Evolutionary conservation across 92 coral and sea anemone species (phyloP), one percentile per base, ranked within the genome.

Genomic region (Umimayanthus kanabou): DNA sequence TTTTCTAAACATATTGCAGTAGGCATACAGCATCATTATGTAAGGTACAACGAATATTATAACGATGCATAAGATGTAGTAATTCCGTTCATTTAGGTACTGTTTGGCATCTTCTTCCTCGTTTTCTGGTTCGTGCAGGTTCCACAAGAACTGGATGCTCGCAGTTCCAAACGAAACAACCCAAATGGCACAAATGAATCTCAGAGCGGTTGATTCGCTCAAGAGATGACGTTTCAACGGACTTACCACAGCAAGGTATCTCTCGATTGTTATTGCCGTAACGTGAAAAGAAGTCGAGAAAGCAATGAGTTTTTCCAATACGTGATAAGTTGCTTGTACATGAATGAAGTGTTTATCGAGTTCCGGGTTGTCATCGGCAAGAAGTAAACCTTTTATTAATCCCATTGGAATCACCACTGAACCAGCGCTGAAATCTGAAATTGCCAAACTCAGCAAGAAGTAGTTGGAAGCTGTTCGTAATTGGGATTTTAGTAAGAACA

Each of bases 211-310:
- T 22, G 87, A 69, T 13, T 83, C 74, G 43, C 77, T 83, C 77
- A 83, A 26, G 26, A 70, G 87, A 47, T 25, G 67, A 49, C 71
- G 87, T 22, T 45, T 83, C 43, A 83, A 20, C 0, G 87, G 87
- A 69, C 20, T 29, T 26, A 69, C 39, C 3, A 83, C 47, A 5
- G 65, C 87, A 9, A 83, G 43, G 23, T 83, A 67, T 45, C 87
- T 69, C 43, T 83, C 87, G 64, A 83, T 23, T 83, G 87, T 83
- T 13, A 83, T 83, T 43, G 87, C 87, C 25, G 66, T 83, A 43
- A 83, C 78, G 43, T 83, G 87, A 67, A 70, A 83, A 50, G 45
- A 67, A 18, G 87, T 83, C 0, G 87, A 83, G 40, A 83, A 83
- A 15, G 87, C 87, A 26, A 83, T 71, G 23, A 70, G n/a, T 78